These are phyloP conservation scores for Protodeltote pygarga DNA, from an alignment of 2,888 invertebrate species.

Conservation along the genomic window DNA sequence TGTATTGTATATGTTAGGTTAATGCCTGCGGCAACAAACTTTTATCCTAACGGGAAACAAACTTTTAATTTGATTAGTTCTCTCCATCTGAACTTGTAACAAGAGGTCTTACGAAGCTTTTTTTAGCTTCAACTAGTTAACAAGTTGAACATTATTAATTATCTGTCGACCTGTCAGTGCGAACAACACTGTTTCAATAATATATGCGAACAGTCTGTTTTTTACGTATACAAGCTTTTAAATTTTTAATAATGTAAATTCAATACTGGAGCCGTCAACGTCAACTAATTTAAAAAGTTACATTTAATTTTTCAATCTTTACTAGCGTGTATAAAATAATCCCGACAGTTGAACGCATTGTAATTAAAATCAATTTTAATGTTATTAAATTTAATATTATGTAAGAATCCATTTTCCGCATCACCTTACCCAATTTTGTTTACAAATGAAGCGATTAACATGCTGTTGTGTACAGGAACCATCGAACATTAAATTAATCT, in stretches of 20 bases:
- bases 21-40: constrained; percentile 42
- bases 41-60: constrained; percentile 49
- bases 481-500: constrained; percentile 32
- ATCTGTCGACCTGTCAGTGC: constrained; percentile 15
- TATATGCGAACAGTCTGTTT: constrained; percentile 1
- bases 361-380: too few relatives aligned
- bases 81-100: constrained; percentile 58
- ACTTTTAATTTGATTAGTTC: constrained; percentile 74
- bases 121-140: constrained; percentile 52
- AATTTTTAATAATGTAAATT: constrained; percentile 14
- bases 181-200: constrained; percentile 16
- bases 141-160: constrained; percentile 53
- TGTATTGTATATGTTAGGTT: constrained; percentile 35
- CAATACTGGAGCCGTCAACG: background rate
- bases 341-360: too few relatives aligned
- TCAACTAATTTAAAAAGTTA: background rate
- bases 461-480: constrained; percentile 21
- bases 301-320: constrained; percentile 7
- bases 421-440: background rate
- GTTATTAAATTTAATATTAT: too few relatives aligned
- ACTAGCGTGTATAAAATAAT: too few relatives aligned
- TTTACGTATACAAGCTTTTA: constrained; percentile 3
- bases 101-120: constrained; percentile 56
- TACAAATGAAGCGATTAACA: constrained; percentile 2
- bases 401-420: background rate